These are phyloP conservation scores for Himalopsyche kuldschensis DNA, from an alignment of 2,888 invertebrate species.

Conservation along the genomic window DNA sequence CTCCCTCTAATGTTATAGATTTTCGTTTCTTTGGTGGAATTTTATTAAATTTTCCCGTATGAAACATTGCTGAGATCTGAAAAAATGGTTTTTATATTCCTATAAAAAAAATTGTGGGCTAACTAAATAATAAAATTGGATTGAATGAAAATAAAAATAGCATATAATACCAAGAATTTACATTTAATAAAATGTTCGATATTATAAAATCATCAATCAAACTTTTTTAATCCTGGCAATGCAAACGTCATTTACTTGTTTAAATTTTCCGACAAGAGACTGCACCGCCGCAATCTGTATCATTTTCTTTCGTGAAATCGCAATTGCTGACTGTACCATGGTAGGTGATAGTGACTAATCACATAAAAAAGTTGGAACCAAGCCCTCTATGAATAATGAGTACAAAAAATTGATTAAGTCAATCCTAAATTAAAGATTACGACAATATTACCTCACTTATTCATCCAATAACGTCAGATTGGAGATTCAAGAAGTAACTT, in stretches of 20 bases:
- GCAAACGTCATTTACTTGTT: not conserved
- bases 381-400: not conserved
- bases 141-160: not conserved
- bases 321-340: not conserved
- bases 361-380: not conserved
- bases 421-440: not conserved
- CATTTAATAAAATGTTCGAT: no score
- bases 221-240: not conserved
- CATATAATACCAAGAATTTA: no score
- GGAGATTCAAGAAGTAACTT: not conserved
- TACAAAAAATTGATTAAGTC: not conserved
- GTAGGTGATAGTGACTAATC: not conserved
- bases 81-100: not conserved
- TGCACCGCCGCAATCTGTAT: not conserved
- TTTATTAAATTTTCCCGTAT: conserved; percentile 37
- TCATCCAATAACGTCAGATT: not conserved
- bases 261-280: not conserved
- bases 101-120: not conserved
- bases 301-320: not conserved
- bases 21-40: conserved; percentile 42
- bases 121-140: not conserved
- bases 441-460: not conserved
- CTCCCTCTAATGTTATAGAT: conserved; percentile 55
- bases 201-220: no score
- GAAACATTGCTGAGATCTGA: conserved; percentile 24